Conservation (phyloP, 2,888 invertebrate genomes). For the Ophion slaviceki region DNA sequence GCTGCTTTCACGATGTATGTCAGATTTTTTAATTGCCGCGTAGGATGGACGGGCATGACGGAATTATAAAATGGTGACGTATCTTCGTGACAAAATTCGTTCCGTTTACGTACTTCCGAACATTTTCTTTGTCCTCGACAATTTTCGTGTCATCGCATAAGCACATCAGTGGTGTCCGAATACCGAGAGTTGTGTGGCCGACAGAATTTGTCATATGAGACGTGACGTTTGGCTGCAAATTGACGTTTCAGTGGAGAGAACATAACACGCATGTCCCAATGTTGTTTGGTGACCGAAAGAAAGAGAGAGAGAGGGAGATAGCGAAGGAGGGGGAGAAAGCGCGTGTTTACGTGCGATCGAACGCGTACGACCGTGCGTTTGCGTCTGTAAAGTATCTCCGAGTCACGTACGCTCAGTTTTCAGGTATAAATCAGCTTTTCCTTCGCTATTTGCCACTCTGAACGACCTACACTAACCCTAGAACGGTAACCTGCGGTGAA, state of each 20-base stretch:
- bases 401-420: constrained; percentile 23
- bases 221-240: neutral
- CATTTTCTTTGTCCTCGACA: neutral
- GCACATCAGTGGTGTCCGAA: neutral
- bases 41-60: neutral
- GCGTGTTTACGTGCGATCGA: constrained; percentile 20
- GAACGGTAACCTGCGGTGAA: too few relatives aligned
- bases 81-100: too few relatives aligned
- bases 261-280: constrained; percentile 4
- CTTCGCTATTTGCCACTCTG: neutral
- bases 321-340: neutral
- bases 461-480: too few relatives aligned
- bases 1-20: neutral
- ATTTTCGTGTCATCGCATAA: neutral
- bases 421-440: neutral
- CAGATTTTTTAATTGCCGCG: neutral
- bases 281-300: constrained; percentile 9
- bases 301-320: neutral
- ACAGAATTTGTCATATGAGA: neutral
- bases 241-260: neutral
- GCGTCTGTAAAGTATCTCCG: neutral
- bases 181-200: neutral
- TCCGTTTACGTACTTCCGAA: neutral
- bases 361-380: constrained; percentile 1
- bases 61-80: neutral